Evolutionary conservation across 2,797 vertebrate genomes (phyloP), one percentile per base, ranked within the genome.

Genomic region (Danio choprae): DNA sequence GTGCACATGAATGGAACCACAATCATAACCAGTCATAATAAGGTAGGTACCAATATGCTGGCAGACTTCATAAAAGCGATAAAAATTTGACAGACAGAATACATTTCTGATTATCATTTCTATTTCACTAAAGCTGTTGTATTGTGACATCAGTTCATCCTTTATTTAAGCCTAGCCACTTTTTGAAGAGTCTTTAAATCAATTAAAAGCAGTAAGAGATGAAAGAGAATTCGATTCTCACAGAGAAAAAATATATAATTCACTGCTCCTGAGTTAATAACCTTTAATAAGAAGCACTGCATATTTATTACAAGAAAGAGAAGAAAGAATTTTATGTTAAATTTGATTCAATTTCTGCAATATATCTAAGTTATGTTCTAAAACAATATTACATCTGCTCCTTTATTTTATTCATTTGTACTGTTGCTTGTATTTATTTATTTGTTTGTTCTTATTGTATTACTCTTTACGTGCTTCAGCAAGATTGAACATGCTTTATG

Each of bases 41-140:
- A 29, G 3, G 29, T 29, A 29, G 29, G 29, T 29, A 29, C 29
- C 7, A 1, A 38, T 38, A 38, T 38, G 38, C 1, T 7, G 8
- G 22, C 29, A 15, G 13, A 38, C 13, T 29, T 29, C 3, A 1
- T 29, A 29, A 29, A 29, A 29, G 29, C 29, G 1, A 29, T 6
- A 38, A 3, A 60, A 38, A 36, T 60, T 60, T 60, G 13, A 16
- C 29, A 60, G 38, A 6, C 29, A 15, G 29, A 36, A 9, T 60
- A 16, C 1, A 60, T 60, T 60, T 36, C 60, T 4, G 22, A 38
- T 60, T 8, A 59, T 59, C 58, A 60, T 38, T 13, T 60, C 6
- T 38, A 16, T 60, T 60, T 60, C 29, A 60, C 58, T 56, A 20
- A 56, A 22, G 10, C 56, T 56, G 53, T 53, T 56, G 53, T 56